Percentiles rank a stretch among this genome's conserved stretches.
phyloP scores from a whole-genome alignment of 2,797 vertebrate species.

The Scyliorhinus canicula region DNA sequence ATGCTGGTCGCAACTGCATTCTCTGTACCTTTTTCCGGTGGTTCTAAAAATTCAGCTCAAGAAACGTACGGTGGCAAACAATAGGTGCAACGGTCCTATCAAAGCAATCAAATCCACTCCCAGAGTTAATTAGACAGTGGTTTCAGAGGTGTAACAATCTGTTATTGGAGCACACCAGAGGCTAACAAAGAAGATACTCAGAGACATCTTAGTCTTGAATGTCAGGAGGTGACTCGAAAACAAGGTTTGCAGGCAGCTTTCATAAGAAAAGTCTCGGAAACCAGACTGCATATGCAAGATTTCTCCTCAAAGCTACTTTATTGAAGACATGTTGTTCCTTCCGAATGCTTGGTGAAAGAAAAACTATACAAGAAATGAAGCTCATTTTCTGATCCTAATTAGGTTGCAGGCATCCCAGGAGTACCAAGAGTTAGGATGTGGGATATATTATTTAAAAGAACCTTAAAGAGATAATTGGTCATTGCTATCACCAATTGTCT shows the following conservation, averaged over 20 bases:
- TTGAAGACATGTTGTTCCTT: neutral
- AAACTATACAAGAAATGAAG: neutral
- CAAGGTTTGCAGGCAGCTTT: neutral
- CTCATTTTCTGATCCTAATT: neutral
- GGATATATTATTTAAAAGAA: neutral
- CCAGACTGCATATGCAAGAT: neutral
- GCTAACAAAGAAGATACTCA: no score
- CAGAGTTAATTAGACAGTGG: neutral
- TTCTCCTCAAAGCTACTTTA: neutral
- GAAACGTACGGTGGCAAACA: neutral
- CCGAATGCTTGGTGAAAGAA: neutral
- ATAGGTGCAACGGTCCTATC: neutral
- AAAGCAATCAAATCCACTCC: conserved; percentile 20
- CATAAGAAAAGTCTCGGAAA: neutral
- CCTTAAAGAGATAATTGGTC: conserved; percentile 15
- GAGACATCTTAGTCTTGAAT: neutral
- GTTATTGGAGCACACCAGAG: neutral
- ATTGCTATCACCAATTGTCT: neutral
- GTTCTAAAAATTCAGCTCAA: neutral
- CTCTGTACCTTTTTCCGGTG: neutral
- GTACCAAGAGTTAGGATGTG: neutral
- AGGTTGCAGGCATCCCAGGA: neutral
- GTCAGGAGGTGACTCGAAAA: neutral
- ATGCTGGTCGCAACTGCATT: neutral
- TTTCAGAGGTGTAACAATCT: neutral